Conservation (phyloP, 2,888 invertebrate species). For the Stenodema calcarata region DNA sequence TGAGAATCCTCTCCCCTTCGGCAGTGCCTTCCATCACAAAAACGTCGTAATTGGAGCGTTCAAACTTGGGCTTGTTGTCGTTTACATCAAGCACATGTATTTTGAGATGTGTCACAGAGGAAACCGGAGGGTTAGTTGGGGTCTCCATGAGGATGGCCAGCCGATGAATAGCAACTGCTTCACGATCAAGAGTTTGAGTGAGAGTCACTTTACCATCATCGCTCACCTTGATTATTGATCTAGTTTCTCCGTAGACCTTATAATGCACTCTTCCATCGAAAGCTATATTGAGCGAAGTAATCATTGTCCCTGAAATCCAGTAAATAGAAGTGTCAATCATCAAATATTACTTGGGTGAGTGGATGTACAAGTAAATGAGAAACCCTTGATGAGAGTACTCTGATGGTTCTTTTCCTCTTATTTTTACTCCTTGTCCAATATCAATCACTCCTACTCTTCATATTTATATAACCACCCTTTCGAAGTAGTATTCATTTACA, state of each 20-base stretch:
- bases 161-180: constrained; percentile 19
- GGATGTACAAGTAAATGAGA: too few relatives aligned
- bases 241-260: neutral
- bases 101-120: constrained; percentile 65
- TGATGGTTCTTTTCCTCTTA: too few relatives aligned
- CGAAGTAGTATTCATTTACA: too few relatives aligned
- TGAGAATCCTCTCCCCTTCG: constrained; percentile 77
- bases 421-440: too few relatives aligned
- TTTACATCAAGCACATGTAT: constrained; percentile 88
- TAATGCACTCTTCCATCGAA: constrained; percentile 4
- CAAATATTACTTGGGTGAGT: too few relatives aligned
- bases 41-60: constrained; percentile 80
- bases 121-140: constrained; percentile 24
- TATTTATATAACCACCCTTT: too few relatives aligned
- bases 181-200: neutral
- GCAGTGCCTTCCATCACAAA: constrained; percentile 83
- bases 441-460: too few relatives aligned
- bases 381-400: too few relatives aligned
- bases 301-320: neutral
- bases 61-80: constrained; percentile 86
- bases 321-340: too few relatives aligned
- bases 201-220: constrained; percentile 21
- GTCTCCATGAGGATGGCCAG: constrained; percentile 25
- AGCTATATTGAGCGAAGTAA: neutral
- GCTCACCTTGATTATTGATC: constrained; percentile 1